Evolutionary conservation across 1,140 invertebrate species (phyloP), one percentile per base, ranked within the genome.

Genomic region (Semibalanus balanoides): DNA sequence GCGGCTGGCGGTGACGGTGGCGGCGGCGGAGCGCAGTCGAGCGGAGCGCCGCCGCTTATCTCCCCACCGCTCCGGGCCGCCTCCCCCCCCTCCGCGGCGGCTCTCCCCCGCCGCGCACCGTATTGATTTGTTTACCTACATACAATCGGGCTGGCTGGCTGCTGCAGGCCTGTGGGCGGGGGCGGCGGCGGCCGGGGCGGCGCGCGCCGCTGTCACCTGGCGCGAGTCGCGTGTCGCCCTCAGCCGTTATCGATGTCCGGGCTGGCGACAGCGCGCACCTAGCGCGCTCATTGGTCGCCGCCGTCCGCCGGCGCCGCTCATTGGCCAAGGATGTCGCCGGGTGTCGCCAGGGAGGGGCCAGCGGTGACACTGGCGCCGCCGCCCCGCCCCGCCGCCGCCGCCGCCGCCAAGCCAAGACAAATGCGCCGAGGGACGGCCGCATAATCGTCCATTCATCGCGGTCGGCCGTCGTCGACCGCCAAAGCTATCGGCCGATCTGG

Each of bases 41-140:
- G 11, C 51, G 51, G 11, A 1, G 51, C 51, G 11, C 7, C 51
- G 9, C 51, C 51, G 51, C 51, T 64, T 25, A 64, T 64, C 51
- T 64, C 51, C 51, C 51, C 14, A 14, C 51, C 22, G 14, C 22
- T 7, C 51, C 51, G 14, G 9, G 5, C 17, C 51, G 7, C 51
- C 51, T 25, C 51, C 51, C 51, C 51, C 22, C 51, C 22, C 11
- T 64, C 51, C 51, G 14, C 51, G 1, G 7, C 51, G 14, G 51
- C 51, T 1, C 11, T 3, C 51, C 51, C 14, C 51, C 22, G 51
- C 51, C 51, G 51, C 51, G 35, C 51, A 25, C 22, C 51, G 51
- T 64, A 64, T 64, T 64, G 51, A 64, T 64, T 64, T 64, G 51
- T 64, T 64, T 64, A 64, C 51, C 51, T 64, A 64, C 51, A 64